phyloP scores from a whole-genome alignment of 2,888 invertebrate genomes.

The Phengaris arion region DNA sequence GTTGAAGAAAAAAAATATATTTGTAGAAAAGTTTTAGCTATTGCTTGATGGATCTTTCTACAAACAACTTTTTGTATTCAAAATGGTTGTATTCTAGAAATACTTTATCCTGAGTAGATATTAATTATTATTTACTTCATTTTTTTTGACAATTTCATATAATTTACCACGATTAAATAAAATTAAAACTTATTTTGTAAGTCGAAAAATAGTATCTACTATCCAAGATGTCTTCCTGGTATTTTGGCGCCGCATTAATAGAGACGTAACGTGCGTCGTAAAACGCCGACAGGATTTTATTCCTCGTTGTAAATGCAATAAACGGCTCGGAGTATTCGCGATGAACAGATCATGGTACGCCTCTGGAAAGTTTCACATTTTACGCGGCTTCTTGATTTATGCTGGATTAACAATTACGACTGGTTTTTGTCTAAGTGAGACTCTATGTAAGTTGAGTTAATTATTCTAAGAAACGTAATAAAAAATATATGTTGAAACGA shows the following conservation, averaged over 20 bases:
- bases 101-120: no score
- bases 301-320: conserved; percentile 12
- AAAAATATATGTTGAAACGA: no score
- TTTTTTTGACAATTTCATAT: background rate
- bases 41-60: no score
- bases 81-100: no score
- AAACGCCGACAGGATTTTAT: conserved; percentile 18
- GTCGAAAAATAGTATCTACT: no score
- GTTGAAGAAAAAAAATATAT: background rate
- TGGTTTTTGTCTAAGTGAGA: background rate
- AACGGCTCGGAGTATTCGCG: background rate
- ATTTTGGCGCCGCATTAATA: conserved; percentile 13
- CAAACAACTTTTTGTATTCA: no score
- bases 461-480: no score
- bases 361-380: conserved; percentile 8
- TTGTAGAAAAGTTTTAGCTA: no score
- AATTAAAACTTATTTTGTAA: background rate
- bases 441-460: background rate
- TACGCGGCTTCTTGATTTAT: background rate
- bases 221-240: background rate
- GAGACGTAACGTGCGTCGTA: conserved; percentile 22
- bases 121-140: no score
- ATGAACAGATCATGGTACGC: background rate
- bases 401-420: background rate
- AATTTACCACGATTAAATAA: background rate